Conservation (phyloP, 2,113 vertebrate species). For the Oncorhynchus keta region DNA sequence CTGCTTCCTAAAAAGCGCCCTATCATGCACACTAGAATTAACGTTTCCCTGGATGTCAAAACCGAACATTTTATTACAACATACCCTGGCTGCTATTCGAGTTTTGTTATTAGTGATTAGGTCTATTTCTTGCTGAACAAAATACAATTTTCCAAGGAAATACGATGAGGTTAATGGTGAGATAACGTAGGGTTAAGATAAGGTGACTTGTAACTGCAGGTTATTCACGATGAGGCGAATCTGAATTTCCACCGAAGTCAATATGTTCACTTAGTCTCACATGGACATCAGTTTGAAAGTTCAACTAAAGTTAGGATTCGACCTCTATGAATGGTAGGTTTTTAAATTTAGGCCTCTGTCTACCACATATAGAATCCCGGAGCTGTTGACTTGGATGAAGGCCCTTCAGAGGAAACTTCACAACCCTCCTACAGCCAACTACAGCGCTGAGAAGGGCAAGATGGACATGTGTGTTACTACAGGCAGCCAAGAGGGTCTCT, state of each 20-base stretch:
- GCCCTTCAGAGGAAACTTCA: constrained; percentile 84
- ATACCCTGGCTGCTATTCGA: not conserved
- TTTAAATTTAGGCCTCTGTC: not conserved
- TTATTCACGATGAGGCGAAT: not conserved
- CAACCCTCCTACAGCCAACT: constrained; percentile 79
- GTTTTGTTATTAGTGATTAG: not conserved
- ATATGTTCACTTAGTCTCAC: too few species aligned
- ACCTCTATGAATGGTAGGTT: too few species aligned
- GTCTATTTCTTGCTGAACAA: not conserved
- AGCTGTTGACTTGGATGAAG: constrained; percentile 89
- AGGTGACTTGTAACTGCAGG: not conserved
- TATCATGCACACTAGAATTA: not conserved
- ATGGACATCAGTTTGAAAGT: too few species aligned
- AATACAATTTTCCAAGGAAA: too few species aligned
- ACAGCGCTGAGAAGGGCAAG: constrained; percentile 76
- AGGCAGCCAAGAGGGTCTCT: constrained; percentile 90
- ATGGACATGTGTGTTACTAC: constrained; percentile 92
- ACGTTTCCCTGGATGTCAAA: not conserved
- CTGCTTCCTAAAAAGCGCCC: not conserved
- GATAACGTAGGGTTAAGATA: not conserved
- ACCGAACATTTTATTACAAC: not conserved
- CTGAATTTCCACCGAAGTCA: too few species aligned
- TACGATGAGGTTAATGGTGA: too few species aligned
- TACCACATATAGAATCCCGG: constrained; percentile 79
- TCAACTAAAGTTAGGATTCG: too few species aligned